A percentile compares a stretch with the other conserved stretches of the same genome.
Conservation (phyloP, 2,888 invertebrate species). For the Drosophila lutescens region DNA sequence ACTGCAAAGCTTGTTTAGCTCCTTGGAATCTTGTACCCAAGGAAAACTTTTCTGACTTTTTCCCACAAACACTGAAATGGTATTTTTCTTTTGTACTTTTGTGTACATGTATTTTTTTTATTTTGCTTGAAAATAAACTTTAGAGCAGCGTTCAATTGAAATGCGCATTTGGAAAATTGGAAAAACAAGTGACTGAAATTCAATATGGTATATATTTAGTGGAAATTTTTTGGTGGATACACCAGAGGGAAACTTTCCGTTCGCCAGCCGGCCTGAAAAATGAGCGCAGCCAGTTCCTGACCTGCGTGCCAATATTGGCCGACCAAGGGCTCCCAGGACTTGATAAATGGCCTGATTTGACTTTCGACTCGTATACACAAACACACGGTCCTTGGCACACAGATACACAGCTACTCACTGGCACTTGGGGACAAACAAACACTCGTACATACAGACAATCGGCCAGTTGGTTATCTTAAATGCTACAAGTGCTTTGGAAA, state of each 20-base stretch:
- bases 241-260: conserved; percentile 14
- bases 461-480: conserved; percentile 41
- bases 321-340: conserved; percentile 28
- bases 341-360: conserved; percentile 69
- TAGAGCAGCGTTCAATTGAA: conserved; percentile 52
- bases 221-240: background rate
- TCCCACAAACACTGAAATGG: background rate
- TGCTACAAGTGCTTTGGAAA: conserved; percentile 60
- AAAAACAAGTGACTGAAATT: conserved; percentile 53
- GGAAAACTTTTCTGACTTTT: conserved; percentile 4
- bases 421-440: conserved; percentile 18
- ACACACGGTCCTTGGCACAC: background rate
- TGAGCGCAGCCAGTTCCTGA: conserved; percentile 50
- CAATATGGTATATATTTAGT: conserved; percentile 43
- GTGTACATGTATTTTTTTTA: conserved; percentile 13
- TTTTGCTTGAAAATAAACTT: conserved; percentile 40
- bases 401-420: conserved; percentile 7
- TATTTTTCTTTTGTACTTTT: conserved; percentile 18
- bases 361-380: conserved; percentile 47
- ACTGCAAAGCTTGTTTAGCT: conserved; percentile 2
- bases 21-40: background rate
- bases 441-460: background rate
- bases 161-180: conserved; percentile 58
- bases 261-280: conserved; percentile 45
- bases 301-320: conserved; percentile 53